Evolutionary conservation across 2,113 vertebrate species (phyloP).

Genomic region (Dicaeum eximium): DNA sequence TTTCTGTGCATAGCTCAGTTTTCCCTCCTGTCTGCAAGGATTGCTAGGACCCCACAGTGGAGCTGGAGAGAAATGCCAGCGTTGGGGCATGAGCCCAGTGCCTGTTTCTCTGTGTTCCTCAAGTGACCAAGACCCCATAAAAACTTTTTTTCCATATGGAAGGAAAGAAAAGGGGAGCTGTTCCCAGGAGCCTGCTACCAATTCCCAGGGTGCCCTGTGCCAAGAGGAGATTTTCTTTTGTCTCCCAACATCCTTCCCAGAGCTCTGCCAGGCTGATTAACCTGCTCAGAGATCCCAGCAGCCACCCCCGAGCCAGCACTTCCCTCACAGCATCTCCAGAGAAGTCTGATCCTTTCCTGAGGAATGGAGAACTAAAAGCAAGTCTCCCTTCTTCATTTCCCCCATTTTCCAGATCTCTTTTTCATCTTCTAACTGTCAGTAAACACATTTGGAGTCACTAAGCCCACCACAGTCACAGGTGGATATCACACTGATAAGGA

Average conservation of each 20-base stretch:
- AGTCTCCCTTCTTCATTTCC: not conserved
- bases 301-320: not conserved
- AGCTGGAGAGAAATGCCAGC: not conserved
- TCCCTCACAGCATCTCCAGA: not conserved
- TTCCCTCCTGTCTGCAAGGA: not conserved
- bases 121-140: not conserved
- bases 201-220: constrained; percentile 17
- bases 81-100: not conserved
- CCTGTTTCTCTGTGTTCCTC: not conserved
- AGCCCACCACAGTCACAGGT: not conserved
- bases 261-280: not conserved
- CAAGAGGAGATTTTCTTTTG: not conserved
- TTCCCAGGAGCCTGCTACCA: not conserved
- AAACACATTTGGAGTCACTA: not conserved
- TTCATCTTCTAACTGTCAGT: not conserved
- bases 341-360: not conserved
- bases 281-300: not conserved
- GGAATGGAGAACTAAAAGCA: not conserved
- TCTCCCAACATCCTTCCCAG: not conserved
- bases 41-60: not conserved
- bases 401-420: not conserved
- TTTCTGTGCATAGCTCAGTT: not conserved
- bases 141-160: not conserved
- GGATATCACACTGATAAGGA: not conserved
- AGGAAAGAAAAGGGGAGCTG: not conserved